These are phyloP conservation scores for Plemyria rubiginata DNA, from an alignment of 2,888 invertebrate genomes.

Conservation along the genomic window DNA sequence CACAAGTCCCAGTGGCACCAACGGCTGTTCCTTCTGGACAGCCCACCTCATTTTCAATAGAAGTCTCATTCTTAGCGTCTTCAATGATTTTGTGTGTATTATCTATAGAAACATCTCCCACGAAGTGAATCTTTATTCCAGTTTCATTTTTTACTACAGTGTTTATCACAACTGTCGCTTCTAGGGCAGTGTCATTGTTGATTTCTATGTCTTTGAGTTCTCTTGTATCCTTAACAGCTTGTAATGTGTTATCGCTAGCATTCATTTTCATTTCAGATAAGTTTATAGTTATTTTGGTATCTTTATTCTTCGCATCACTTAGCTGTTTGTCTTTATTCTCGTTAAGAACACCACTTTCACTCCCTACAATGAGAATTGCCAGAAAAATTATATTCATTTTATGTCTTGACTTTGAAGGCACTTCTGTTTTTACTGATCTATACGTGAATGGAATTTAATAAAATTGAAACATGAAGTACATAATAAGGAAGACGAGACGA, in stretches of 20 bases:
- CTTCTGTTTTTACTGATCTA: not conserved
- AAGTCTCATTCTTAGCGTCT: conserved; percentile 7
- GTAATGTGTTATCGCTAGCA: not conserved
- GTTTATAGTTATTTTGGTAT: not conserved
- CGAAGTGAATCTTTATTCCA: not conserved
- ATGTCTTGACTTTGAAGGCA: not conserved
- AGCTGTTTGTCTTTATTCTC: not conserved
- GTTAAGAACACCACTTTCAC: conserved; percentile 10
- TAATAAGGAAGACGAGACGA: not conserved
- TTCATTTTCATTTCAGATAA: not conserved
- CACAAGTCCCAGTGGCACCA: conserved; percentile 6
- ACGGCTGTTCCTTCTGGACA: conserved; percentile 11
- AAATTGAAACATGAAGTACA: not conserved
- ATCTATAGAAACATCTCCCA: conserved; percentile 7
- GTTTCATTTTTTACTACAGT: not conserved
- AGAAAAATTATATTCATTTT: conserved; percentile 14
- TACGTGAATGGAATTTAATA: not conserved
- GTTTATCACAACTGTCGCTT: not conserved
- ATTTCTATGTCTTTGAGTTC: not conserved
- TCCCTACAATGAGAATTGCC: conserved; percentile 1
- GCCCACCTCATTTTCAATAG: not conserved
- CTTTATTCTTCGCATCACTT: not conserved
- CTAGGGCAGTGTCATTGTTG: not conserved
- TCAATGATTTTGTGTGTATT: conserved; percentile 7
- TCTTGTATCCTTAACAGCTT: not conserved